These are phyloP conservation scores for Sinhomidia bicolor DNA, from an alignment of 2,888 invertebrate genomes.

Conservation along the genomic window DNA sequence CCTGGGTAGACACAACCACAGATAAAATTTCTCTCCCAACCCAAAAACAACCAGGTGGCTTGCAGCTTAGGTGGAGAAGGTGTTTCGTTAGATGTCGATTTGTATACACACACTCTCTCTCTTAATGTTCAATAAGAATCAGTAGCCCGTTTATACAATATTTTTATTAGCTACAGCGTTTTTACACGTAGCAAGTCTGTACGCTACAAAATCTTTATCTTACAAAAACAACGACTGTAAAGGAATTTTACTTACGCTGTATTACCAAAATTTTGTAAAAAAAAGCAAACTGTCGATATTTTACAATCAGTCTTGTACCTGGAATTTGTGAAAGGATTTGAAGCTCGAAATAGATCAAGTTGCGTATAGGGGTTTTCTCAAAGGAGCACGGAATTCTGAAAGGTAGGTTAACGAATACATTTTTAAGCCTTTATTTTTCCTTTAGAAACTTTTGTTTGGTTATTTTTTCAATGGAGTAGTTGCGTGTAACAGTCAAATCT, in stretches of 20 bases:
- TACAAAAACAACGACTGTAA: too few relatives aligned
- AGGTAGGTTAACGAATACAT: not conserved
- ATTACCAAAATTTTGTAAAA: not conserved
- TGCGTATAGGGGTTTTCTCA: too few relatives aligned
- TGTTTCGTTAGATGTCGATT: not conserved
- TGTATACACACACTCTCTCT: too few relatives aligned
- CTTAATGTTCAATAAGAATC: not conserved
- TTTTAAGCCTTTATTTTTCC: too few relatives aligned
- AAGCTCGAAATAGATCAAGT: not conserved
- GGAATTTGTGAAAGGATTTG: not conserved
- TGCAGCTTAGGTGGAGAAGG: not conserved
- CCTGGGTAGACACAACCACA: not conserved
- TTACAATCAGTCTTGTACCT: conserved; percentile 4
- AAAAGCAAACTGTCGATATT: not conserved
- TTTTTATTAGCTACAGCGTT: too few relatives aligned
- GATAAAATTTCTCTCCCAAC: not conserved
- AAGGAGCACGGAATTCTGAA: too few relatives aligned
- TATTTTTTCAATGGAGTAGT: too few relatives aligned
- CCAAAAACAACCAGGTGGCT: not conserved
- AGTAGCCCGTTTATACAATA: not conserved
- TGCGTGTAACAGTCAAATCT: too few relatives aligned
- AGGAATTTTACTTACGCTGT: not conserved
- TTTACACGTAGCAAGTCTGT: too few relatives aligned
- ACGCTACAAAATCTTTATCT: too few relatives aligned
- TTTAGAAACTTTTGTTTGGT: too few relatives aligned